Evolutionary conservation across 2,797 vertebrate species (phyloP), one percentile per base, ranked within the genome.

Genomic region (Menidia menidia): DNA sequence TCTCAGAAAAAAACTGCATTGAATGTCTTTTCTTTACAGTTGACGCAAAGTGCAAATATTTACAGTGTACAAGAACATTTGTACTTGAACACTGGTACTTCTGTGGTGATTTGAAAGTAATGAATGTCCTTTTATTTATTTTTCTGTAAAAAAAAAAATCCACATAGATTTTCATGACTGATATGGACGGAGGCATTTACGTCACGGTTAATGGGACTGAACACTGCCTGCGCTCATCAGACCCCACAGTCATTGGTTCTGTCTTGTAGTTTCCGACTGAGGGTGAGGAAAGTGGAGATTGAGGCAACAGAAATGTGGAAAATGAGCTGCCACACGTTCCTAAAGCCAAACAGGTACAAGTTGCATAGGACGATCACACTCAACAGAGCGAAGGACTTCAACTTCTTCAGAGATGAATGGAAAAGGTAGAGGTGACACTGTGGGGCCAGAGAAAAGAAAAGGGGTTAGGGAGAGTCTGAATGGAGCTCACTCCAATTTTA

Each of bases 361-460:
- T 99, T 98, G 94, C 97, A 97, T 45, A 95, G 87, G 58, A 96
- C 85, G 32, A 98, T 87, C 0, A 84, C 81, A 42, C 84, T 84
- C 61, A 98, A 80, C 73, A 96, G 90, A 25, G 86, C 58, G 64
- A 94, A 89, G 1, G 95, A 93, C 88, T 97, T 97, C 57, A 73
- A 30, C 55, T 92, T 96, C 92, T 96, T 96, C n/a, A 84, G 78
- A 0, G 95, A 94, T 11, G 94, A 94, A 83, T 97, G 95, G 93
- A 97, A 97, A 82, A 99, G 93, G 90, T 98, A 99, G 77, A 99
- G 81, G 71, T 98, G 95, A 88, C 97, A 98, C 98, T 99, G 88
- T 30, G 44, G 59, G 52, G 53, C 0, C 7, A 14, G 32, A 52
- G 15, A 80, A 19, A 68, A 8, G 57, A 5, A 47, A 14, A 71